phyloP scores from a whole-genome alignment of 2,113 vertebrate species.

The Maccullochella peelii region DNA sequence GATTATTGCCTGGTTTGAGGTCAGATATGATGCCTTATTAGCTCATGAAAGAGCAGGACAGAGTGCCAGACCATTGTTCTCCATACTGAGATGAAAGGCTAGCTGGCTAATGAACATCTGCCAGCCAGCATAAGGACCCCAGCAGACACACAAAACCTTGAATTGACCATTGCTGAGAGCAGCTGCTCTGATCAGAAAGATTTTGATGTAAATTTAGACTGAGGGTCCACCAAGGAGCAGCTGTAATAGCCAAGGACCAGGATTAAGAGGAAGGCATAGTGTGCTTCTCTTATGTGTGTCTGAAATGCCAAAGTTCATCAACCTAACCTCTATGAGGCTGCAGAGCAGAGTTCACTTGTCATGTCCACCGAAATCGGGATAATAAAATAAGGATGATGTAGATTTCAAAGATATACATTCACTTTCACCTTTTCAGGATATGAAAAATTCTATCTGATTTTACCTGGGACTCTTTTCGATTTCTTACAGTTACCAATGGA shows the following conservation, averaged over 20 bases:
- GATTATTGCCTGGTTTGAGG: slow-evolving; percentile 76
- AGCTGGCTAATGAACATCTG: slow-evolving; percentile 87
- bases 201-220: slow-evolving; percentile 82
- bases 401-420: slow-evolving; percentile 39
- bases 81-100: slow-evolving; percentile 85
- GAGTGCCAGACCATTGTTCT: slow-evolving; percentile 85
- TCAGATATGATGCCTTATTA: slow-evolving; percentile 81
- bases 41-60: slow-evolving; percentile 80
- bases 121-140: slow-evolving; percentile 80
- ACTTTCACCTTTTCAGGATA: slow-evolving; percentile 33
- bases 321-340: slow-evolving; percentile 32
- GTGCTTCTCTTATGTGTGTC: slow-evolving; percentile 53
- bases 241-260: slow-evolving; percentile 58
- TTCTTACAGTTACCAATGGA: not conserved
- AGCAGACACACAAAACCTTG: slow-evolving; percentile 79
- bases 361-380: not conserved
- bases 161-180: slow-evolving; percentile 83
- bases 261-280: slow-evolving; percentile 49
- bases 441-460: slow-evolving; percentile 33
- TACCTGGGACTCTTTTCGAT: slow-evolving; percentile 9
- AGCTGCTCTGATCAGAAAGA: slow-evolving; percentile 84
- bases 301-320: slow-evolving; percentile 71
- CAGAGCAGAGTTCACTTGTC: slow-evolving; percentile 25
- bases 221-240: slow-evolving; percentile 65
- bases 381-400: slow-evolving; percentile 33